Percentiles rank a stretch among this genome's conserved stretches.
These are phyloP conservation scores for Physella acuta DNA, from an alignment of 1,140 invertebrate genomes.

Conservation along the genomic window DNA sequence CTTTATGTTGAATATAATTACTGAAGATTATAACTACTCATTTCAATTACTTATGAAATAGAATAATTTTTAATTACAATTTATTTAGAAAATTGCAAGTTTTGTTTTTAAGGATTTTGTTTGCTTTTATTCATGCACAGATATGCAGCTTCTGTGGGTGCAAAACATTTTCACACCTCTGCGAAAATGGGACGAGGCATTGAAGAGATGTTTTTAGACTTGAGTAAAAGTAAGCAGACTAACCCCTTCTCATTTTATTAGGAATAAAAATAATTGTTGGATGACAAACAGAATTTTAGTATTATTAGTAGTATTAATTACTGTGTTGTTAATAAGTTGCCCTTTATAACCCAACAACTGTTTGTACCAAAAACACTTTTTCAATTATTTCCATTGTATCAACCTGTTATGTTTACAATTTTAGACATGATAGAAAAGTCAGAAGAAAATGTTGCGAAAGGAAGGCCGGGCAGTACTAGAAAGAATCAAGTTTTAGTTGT, in stretches of 20 bases:
- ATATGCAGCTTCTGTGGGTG: constrained; percentile 88
- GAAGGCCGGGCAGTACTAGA: constrained; percentile 35
- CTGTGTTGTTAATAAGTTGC: too few species aligned
- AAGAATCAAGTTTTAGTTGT: constrained; percentile 55
- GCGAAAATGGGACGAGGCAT: constrained; percentile 89
- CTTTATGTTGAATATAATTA: neutral
- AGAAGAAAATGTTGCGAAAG: constrained; percentile 36
- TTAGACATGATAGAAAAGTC: constrained; percentile 60
- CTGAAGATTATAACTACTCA: too few species aligned
- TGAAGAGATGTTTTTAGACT: constrained; percentile 87
- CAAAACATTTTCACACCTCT: constrained; percentile 91
- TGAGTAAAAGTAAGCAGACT: constrained; percentile 68
- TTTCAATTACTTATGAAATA: neutral
- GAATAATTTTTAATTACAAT: neutral
- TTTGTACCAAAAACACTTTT: neutral
- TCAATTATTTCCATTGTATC: neutral
- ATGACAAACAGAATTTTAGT: too few species aligned
- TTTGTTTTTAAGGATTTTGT: neutral
- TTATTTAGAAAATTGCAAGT: too few species aligned
- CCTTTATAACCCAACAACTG: too few species aligned
- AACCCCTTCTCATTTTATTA: too few species aligned
- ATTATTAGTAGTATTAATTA: too few species aligned
- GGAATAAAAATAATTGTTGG: too few species aligned
- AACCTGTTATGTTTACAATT: too few species aligned
- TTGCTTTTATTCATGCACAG: constrained; percentile 62